Percentiles rank a stretch among this genome's conserved stretches.
phyloP scores from a whole-genome alignment of 92 coral and sea anemone genomes.

The Phenganax subtilis region DNA sequence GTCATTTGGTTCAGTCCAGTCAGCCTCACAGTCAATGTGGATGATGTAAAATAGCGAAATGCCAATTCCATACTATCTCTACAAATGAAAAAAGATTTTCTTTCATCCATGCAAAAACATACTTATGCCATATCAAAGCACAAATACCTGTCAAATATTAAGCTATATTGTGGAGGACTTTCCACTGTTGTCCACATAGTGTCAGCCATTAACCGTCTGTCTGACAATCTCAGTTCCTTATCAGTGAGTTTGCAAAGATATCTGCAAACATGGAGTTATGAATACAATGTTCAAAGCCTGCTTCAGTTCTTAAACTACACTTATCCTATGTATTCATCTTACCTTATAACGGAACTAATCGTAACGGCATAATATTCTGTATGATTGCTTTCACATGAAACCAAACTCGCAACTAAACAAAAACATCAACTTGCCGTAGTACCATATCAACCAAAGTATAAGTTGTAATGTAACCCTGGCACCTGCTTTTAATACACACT shows the following conservation, averaged over 20 bases:
- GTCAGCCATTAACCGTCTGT: conserved; percentile 92
- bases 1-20: conserved; percentile 97
- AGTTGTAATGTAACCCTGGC: background rate
- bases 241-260: conserved; percentile 92
- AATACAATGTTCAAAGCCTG: background rate
- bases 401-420: conserved; percentile 76
- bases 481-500: background rate
- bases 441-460: background rate
- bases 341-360: conserved; percentile 97
- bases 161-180: conserved; percentile 91
- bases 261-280: conserved; percentile 26
- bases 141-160: conserved; percentile 80
- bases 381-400: conserved; percentile 96
- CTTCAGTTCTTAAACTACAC: too few relatives aligned
- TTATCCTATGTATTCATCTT: background rate
- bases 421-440: too few relatives aligned
- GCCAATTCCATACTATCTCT: conserved; percentile 98
- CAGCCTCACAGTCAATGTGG: conserved; percentile 87
- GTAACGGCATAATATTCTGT: conserved; percentile 86
- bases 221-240: conserved; percentile 85
- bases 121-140: background rate
- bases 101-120: background rate
- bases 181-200: conserved; percentile 98
- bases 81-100: background rate
- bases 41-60: conserved; percentile 90